phyloP scores from a whole-genome alignment of 2,888 invertebrate species.

The Empis livida region DNA sequence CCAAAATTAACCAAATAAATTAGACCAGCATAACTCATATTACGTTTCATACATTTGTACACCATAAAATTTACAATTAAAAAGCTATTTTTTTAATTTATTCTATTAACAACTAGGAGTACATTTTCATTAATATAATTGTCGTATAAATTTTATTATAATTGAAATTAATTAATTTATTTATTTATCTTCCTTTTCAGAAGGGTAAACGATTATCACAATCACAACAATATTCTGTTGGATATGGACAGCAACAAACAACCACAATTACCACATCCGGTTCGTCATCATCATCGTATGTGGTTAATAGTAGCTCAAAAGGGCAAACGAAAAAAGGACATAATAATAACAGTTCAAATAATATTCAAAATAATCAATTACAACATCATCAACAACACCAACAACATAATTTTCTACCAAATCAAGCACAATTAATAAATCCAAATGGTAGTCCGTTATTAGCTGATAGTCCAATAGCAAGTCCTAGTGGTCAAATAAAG shows the following conservation, averaged over 20 bases:
- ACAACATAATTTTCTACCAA: constrained; percentile 9
- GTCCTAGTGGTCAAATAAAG: constrained; percentile 32
- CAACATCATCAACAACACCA: background rate
- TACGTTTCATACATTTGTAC: too few species aligned
- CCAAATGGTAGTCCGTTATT: constrained; percentile 31
- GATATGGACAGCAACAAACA: constrained; percentile 29
- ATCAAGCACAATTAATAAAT: constrained; percentile 17
- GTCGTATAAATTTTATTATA: too few species aligned
- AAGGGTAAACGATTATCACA: constrained; percentile 9
- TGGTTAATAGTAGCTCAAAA: constrained; percentile 34
- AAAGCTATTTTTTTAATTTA: too few species aligned
- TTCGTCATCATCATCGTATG: constrained; percentile 35
- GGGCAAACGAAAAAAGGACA: constrained; percentile 35
- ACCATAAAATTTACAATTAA: too few species aligned
- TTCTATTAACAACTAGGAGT: too few species aligned
- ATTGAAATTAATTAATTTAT: background rate
- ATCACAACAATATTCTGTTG: constrained; percentile 15
- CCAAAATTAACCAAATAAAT: too few species aligned
- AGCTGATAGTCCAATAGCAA: constrained; percentile 35
- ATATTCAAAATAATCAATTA: background rate
- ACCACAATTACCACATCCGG: constrained; percentile 26
- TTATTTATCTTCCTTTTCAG: constrained; percentile 7
- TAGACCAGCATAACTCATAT: too few species aligned
- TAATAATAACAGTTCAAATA: constrained; percentile 7
- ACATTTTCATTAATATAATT: too few species aligned